Evolutionary conservation across 2,113 vertebrate species (phyloP).

Genomic region (Callithrix jacchus): DNA sequence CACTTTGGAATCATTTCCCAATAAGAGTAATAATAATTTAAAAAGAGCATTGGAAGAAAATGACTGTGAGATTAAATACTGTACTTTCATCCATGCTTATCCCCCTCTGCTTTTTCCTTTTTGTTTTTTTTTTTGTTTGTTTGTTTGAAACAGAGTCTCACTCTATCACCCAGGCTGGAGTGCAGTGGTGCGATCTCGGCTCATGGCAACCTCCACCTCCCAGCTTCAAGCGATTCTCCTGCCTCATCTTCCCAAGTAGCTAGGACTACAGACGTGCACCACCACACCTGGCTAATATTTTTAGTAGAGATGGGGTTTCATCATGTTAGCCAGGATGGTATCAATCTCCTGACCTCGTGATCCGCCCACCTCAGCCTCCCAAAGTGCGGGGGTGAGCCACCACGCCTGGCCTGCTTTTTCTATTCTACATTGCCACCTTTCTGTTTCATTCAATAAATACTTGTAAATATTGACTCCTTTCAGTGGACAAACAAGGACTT

Average conservation of each 20-base stretch:
- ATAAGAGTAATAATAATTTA: not conserved
- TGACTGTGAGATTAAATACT: not conserved
- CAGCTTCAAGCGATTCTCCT: no score
- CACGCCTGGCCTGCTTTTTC: not conserved
- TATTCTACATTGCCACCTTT: not conserved
- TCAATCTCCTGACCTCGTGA: no score
- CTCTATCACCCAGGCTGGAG: no score
- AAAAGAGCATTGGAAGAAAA: not conserved
- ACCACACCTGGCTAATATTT: no score
- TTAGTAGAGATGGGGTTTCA: no score
- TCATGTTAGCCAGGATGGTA: no score
- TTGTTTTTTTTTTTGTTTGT: not conserved
- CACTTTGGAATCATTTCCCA: constrained; percentile 5
- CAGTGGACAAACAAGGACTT: not conserved
- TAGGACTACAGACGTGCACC: no score
- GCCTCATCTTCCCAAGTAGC: no score
- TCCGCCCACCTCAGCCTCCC: no score
- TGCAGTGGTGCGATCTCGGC: no score
- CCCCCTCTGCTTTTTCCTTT: not conserved
- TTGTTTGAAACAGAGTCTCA: not conserved
- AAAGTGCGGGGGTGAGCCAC: no score
- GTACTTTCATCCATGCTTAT: not conserved
- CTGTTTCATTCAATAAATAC: not conserved
- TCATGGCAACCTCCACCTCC: no score
- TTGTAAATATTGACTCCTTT: not conserved